phyloP scores from a whole-genome alignment of 37 sponge, comb jelly and placozoan genomes.

The Spongilla lacustris region DNA sequence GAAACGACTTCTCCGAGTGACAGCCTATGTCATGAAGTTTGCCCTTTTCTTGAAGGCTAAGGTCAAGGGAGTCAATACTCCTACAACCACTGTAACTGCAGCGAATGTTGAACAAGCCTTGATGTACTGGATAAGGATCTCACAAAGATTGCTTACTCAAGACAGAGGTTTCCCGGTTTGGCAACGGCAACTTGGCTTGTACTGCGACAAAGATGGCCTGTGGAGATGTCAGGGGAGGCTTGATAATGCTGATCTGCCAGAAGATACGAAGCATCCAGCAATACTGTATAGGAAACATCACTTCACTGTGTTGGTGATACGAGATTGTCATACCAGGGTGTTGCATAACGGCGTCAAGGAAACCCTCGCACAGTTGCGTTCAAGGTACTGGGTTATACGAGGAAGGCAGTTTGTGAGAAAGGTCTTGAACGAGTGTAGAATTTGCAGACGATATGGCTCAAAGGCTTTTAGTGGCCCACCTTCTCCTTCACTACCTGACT shows the following conservation, averaged over 20 bases:
- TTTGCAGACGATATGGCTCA: constrained; percentile 18
- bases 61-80: no score
- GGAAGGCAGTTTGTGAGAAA: constrained; percentile 16
- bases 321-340: constrained; percentile 3
- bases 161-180: background rate
- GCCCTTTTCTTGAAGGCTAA: background rate
- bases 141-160: background rate
- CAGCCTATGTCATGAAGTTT: constrained; percentile 6
- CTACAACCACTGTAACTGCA: background rate
- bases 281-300: background rate
- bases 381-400: constrained; percentile 31
- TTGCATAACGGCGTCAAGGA: constrained; percentile 16
- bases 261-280: constrained; percentile 16
- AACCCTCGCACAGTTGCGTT: constrained; percentile 27
- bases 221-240: constrained; percentile 27
- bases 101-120: background rate
- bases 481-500: no score
- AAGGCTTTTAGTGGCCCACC: constrained; percentile 22
- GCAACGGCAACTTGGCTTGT: constrained; percentile 24
- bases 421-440: constrained; percentile 12
- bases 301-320: constrained; percentile 7
- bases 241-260: constrained; percentile 6
- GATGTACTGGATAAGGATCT: background rate
- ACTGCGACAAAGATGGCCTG: constrained; percentile 4
- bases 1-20: background rate